A percentile compares a stretch with the other conserved stretches of the same genome.
Evolutionary conservation across 2,113 vertebrate genomes (phyloP).

Genomic region (Sisor rabdophorus): DNA sequence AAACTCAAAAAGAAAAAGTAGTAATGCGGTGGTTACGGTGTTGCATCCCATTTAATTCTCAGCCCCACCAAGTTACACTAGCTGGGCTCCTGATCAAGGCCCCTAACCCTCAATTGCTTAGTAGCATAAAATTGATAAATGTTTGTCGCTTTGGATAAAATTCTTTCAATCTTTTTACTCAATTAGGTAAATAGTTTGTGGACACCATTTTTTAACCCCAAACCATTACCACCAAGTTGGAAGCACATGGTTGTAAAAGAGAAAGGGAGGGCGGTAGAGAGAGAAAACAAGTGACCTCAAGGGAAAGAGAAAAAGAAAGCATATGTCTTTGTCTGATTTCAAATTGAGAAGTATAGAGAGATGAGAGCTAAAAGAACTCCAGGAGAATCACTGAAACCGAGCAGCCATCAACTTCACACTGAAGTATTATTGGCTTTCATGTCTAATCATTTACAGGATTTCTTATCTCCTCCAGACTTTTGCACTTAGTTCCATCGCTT

Average conservation of each 20-base stretch:
- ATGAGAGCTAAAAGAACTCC: constrained; percentile 14
- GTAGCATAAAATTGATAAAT: too few species aligned
- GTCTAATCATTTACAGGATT: neutral
- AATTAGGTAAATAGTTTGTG: too few species aligned
- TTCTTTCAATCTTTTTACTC: too few species aligned
- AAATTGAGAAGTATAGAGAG: constrained; percentile 11
- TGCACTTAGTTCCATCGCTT: neutral
- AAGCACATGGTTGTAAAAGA: neutral
- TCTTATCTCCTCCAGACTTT: constrained; percentile 10
- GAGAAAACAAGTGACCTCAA: neutral
- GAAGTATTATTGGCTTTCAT: constrained; percentile 15
- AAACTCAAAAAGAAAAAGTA: too few species aligned
- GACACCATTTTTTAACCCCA: too few species aligned
- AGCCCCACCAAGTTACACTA: too few species aligned
- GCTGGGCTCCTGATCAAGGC: too few species aligned
- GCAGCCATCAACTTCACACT: constrained; percentile 12
- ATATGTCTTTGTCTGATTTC: constrained; percentile 18
- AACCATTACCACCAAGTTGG: too few species aligned
- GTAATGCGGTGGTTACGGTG: too few species aligned
- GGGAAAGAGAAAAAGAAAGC: neutral
- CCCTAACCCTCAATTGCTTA: too few species aligned
- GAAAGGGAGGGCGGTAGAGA: neutral
- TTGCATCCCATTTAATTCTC: too few species aligned
- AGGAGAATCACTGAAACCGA: constrained; percentile 6
- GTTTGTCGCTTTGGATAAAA: too few species aligned